A percentile compares a stretch with the other conserved stretches of the same genome.
These are phyloP conservation scores for Marmota flaviventris DNA, from an alignment of 2,113 vertebrate genomes.

Conservation along the genomic window DNA sequence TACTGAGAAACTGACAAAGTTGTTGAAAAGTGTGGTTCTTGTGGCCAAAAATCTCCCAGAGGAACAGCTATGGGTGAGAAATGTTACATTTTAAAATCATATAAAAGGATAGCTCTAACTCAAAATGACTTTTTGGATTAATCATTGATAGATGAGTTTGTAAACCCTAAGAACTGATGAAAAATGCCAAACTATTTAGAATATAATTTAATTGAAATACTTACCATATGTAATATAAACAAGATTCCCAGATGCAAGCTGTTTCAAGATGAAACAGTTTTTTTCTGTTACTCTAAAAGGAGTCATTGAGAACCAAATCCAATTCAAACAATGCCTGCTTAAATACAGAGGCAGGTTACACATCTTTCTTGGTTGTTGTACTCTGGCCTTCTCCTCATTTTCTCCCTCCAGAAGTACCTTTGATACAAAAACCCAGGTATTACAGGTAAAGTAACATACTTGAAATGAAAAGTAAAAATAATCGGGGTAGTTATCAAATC, in stretches of 20 bases:
- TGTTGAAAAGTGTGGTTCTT: not conserved
- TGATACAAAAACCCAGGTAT: not conserved
- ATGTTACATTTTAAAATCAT: conserved; percentile 57
- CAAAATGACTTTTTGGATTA: conserved; percentile 69
- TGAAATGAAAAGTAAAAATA: conserved; percentile 22
- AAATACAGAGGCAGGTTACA: not conserved
- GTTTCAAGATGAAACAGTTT: not conserved
- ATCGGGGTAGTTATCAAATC: not conserved
- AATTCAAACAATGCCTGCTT: not conserved
- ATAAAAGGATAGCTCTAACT: conserved; percentile 61
- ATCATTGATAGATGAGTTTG: not conserved
- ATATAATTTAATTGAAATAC: conserved; percentile 47
- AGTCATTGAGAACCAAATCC: not conserved
- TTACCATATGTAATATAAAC: not conserved
- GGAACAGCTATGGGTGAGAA: conserved; percentile 51
- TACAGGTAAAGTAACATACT: not conserved
- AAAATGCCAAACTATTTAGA: not conserved
- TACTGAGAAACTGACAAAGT: conserved; percentile 67
- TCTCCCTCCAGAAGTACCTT: not conserved
- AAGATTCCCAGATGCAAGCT: not conserved
- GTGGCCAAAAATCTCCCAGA: conserved; percentile 44
- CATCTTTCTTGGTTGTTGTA: not conserved
- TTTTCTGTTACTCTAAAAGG: not conserved
- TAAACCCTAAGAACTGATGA: not conserved
- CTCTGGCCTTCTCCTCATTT: not conserved